Base-by-base conservation (phyloP, 2,113 vertebrate genomes). In the Corythornis vintsioides region DNA sequence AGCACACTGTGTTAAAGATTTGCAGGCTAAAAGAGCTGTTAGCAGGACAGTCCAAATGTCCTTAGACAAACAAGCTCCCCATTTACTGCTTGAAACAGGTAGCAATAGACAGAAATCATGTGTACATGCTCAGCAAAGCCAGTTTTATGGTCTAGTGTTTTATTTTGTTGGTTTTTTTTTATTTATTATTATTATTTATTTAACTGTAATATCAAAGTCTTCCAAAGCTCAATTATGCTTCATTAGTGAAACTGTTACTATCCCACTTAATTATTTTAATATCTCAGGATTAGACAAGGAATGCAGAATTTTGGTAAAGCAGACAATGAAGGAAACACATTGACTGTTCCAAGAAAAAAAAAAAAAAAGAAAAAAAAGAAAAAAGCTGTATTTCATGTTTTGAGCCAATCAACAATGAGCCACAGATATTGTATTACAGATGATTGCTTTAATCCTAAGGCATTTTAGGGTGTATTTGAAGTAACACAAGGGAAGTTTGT, bases 221-320 rank as follows among this genome's bases (percentile, higher is more conserved):
- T 93, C 71, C 80, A 96, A 93, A 93, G 50, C 88, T 83, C 90
- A 96, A 95, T 97, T 97, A 96, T 85, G 92, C 89, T 92, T 97
- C 83, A 97, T 97, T 97, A 97, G 59, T 80, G 69, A 96, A 97
- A 97, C 85, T 92, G 89, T 95, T 90, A 96, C 90, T 95, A 92
- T 90, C 95, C 93, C 91, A 80, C 89, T 96, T 96, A 97, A 97
- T 97, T 96, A 96, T 96, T 96, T 97, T 96, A 97, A 97, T 97
- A 93, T 96, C 81, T 79, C 72, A 14, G 96, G 94, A 93, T 96
- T 97, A 97, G 69, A 78, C 45, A 63, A 97, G 82, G 93, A 97
- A 97, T 95, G 86, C n/a, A 96, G 85, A 94, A 85, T 95, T 95
- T 96, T 96, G 90, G 90, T 91, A 84, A 93, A 95, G 90, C 25